A percentile compares a stretch with the other conserved stretches of the same genome.
phyloP scores from a whole-genome alignment of 2,797 vertebrate genomes.

The Chiroxiphia lanceolata region DNA sequence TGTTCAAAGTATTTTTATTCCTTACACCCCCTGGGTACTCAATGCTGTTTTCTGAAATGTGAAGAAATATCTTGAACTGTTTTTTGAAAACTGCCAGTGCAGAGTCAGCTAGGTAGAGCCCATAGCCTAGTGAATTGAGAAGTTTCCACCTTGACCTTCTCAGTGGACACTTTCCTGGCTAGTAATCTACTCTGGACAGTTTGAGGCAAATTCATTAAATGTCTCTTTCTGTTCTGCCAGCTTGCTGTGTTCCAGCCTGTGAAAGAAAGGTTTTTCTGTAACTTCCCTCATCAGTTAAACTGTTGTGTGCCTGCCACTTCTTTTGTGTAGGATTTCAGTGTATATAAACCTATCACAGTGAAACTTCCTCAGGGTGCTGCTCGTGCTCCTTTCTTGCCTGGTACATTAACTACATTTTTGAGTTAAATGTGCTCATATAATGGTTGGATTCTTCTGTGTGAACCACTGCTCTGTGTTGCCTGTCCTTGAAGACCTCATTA shows the following conservation, averaged over 20 bases:
- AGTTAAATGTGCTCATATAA: not conserved
- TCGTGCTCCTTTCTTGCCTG: not conserved
- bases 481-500: not conserved
- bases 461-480: not conserved
- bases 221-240: not conserved
- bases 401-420: not conserved
- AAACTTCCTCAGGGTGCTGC: not conserved
- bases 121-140: not conserved
- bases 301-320: not conserved
- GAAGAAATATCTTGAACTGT: not conserved
- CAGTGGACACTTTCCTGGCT: not conserved
- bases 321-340: not conserved
- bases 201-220: not conserved
- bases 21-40: not conserved
- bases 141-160: not conserved
- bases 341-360: not conserved
- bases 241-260: not conserved
- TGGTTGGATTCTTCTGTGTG: not conserved
- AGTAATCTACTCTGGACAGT: not conserved
- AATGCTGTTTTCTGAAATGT: not conserved
- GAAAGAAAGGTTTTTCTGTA: not conserved
- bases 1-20: not conserved
- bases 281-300: not conserved
- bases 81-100: not conserved
- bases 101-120: not conserved